Percentiles rank a stretch among this genome's conserved stretches.
phyloP scores from a whole-genome alignment of 2,888 invertebrate genomes.

The Macaria liturata region DNA sequence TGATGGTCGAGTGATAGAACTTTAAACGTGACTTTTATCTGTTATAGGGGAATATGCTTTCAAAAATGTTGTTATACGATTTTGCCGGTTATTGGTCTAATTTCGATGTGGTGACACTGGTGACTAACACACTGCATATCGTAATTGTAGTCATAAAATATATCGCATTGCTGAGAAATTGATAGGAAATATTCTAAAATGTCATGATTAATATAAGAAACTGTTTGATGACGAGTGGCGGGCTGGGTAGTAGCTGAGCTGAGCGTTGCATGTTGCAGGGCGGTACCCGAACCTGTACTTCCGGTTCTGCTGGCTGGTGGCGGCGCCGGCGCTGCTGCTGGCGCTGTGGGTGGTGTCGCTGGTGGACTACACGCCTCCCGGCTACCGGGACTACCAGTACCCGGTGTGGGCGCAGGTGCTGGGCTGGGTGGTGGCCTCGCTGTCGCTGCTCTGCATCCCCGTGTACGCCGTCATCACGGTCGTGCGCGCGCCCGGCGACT shows the following conservation, averaged over 20 bases:
- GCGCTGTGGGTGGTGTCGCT: conserved; percentile 94
- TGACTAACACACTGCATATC: too few relatives aligned
- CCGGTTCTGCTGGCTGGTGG: conserved; percentile 92
- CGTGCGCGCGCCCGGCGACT: conserved; percentile 87
- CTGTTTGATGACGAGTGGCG: too few relatives aligned
- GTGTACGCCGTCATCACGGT: conserved; percentile 90
- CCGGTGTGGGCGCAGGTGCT: conserved; percentile 93
- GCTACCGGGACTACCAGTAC: conserved; percentile 92
- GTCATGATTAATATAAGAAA: too few relatives aligned
- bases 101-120: too few relatives aligned
- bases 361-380: conserved; percentile 93
- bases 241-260: too few relatives aligned
- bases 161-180: too few relatives aligned
- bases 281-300: conserved; percentile 90
- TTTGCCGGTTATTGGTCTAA: too few relatives aligned
- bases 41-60: too few relatives aligned
- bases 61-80: too few relatives aligned
- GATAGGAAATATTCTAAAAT: too few relatives aligned
- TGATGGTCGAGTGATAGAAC: conserved; percentile 14
- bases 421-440: conserved; percentile 93
- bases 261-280: conserved; percentile 49
- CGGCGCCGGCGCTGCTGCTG: conserved; percentile 91
- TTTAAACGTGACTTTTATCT: conserved; percentile 15
- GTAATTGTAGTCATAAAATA: too few relatives aligned
- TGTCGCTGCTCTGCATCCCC: conserved; percentile 94